Evolutionary conservation across 2,797 vertebrate genomes (phyloP), one percentile per base, ranked within the genome.

Genomic region (Oreortyx pictus): DNA sequence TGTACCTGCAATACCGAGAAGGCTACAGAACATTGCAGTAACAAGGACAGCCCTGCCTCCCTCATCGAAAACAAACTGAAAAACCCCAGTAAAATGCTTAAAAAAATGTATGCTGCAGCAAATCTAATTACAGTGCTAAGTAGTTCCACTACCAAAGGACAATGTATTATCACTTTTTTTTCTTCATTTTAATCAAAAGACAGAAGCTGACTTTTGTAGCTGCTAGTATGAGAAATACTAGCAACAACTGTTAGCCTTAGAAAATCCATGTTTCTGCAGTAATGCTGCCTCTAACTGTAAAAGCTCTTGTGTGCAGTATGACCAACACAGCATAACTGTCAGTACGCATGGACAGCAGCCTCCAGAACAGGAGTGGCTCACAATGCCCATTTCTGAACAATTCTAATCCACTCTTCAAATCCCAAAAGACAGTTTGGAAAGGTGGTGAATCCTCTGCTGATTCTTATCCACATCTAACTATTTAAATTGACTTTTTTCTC

Each of bases 51-150:
- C 57, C 47, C 86, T 85, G 62, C 39, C 77, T 89, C 44, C 20
- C 77, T 95, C 67, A 77, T 86, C 82, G 83, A 71, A 94, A 94
- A 47, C 65, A 76, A 78, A 62, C 82, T 66, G 25, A 54, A 66
- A 62, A 62, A 25, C 2, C 16, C 41, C 62, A 52, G 31, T 37
- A 74, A 71, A 5, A 9, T 13, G 23, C 43, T 62, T 37, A 61
- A 37, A 46, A 57, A 57, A 64, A n/a, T n/a, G 24, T 31, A 54
- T 23, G 37, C 57, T 86, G 57, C 73, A 88, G 31, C 23, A 73
- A 54, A 17, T 59, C 64, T 73, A 49, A 35, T 64, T 66, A 39
- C 39, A 77, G 65, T 13, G 54, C 35, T 50, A 71, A 77, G 18
- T 7, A 41, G 29, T 33, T 25, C n/a, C 33, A 33, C 60, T 52